Evolutionary conservation across 2,888 invertebrate species (phyloP), one percentile per base, ranked within the genome.

Genomic region (Drosophila macrospina): DNA sequence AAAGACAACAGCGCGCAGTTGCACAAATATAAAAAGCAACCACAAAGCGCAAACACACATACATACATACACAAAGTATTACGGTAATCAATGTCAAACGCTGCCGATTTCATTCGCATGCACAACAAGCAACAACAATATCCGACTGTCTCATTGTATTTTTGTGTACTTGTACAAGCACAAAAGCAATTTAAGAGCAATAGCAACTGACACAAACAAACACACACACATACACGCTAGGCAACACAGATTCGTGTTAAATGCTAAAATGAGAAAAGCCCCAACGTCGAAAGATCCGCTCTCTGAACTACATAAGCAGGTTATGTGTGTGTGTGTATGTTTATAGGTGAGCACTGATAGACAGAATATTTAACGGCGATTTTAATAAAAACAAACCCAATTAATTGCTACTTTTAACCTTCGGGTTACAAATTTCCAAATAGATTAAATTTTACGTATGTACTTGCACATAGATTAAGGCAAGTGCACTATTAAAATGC

Each of bases 21-120:
- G 87, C 81, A 86, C 86, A 86, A 88, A 88, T 84, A 79, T 59
- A 52, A 64, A 62, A 68, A 47, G 32, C 63, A 68, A 59, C 45
- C 52, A 69, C 65, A 78, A 68, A 56, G 42, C 56, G 48, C 59
- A 48, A 15, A 60, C 34, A 70, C 57, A 56, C 13, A 54, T 10
- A 64, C n/a, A 26, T 28, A 70, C 37, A 59, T 44, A 63, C 34
- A 65, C 59, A 80, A 80, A 70, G 81, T 88, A 89, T 88, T 88
- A 86, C 85, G 83, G 88, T 88, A 88, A 89, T 89, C 88, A 88
- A 86, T 88, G 88, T 88, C 89, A 89, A 88, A 83, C 71, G 83
- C 77, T 84, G 78, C 81, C 85, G 82, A 84, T 88, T 86, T 83
- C 75, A 74, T 79, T 86, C 77, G 74, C 74, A 70, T 80, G 69